A percentile compares a stretch with the other conserved stretches of the same genome.
These are phyloP conservation scores for Schizothorax lantsangensis DNA, from an alignment of 2,797 vertebrate genomes.

Conservation along the genomic window DNA sequence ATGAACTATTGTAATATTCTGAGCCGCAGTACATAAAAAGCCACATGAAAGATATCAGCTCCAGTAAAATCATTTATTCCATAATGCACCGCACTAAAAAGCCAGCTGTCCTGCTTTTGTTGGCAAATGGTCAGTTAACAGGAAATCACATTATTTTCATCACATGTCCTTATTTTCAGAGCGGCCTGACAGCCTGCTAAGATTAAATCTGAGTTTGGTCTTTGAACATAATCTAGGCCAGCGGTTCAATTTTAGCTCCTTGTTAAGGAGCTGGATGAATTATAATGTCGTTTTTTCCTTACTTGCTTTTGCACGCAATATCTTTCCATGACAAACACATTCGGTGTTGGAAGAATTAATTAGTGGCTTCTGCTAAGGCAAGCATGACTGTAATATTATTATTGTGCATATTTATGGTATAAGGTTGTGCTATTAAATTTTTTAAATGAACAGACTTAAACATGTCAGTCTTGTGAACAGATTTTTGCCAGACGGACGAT, in stretches of 20 bases:
- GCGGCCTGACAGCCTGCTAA: conserved; percentile 53
- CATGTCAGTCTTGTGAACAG: neutral
- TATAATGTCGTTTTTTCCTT: neutral
- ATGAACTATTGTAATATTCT: conserved; percentile 42
- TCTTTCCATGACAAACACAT: neutral
- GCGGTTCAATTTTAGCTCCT: conserved; percentile 32
- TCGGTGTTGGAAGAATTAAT: neutral
- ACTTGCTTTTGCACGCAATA: conserved; percentile 11
- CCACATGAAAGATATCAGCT: conserved; percentile 49
- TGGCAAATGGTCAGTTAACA: conserved; percentile 57
- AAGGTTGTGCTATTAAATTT: neutral
- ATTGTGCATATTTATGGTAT: neutral
- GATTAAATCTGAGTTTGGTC: conserved; percentile 53
- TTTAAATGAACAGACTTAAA: neutral
- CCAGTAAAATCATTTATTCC: conserved; percentile 41
- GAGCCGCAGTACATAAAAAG: conserved; percentile 36
- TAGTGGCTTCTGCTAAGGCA: neutral
- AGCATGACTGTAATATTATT: neutral
- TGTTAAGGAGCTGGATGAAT: conserved; percentile 38
- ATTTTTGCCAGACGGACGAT: neutral
- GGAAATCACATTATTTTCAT: conserved; percentile 43
- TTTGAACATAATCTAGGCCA: conserved; percentile 49
- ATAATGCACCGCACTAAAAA: conserved; percentile 23
- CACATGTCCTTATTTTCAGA: conserved; percentile 48
- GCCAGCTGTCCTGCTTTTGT: conserved; percentile 51